A percentile compares a stretch with the other conserved stretches of the same genome.
Evolutionary conservation across 2,797 vertebrate species (phyloP).

Genomic region (Manis javanica): DNA sequence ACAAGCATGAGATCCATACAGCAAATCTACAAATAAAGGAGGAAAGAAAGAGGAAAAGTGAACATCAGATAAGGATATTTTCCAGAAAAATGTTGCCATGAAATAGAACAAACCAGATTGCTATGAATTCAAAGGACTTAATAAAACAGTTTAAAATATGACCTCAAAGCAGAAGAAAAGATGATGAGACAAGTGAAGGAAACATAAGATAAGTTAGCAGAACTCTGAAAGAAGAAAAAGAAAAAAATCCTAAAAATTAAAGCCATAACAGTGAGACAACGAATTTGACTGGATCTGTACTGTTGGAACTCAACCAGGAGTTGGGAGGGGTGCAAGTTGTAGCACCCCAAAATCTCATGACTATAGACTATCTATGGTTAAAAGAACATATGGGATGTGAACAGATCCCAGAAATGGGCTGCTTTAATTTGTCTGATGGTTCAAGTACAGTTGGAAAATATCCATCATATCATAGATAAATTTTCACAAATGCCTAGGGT

Average conservation of each 20-base stretch:
- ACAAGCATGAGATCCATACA: background rate
- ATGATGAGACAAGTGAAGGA: background rate
- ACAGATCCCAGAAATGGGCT: no score
- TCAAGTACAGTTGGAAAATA: no score
- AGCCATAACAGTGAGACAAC: no score
- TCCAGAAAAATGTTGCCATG: background rate
- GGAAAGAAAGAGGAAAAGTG: conserved; percentile 23
- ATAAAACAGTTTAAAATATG: conserved; percentile 25
- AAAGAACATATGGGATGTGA: no score
- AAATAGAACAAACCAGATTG: background rate
- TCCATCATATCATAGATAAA: no score
- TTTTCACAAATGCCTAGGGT: no score
- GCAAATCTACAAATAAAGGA: background rate
- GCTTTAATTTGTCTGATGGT: no score
- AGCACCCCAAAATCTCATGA: no score
- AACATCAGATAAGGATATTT: conserved; percentile 1
- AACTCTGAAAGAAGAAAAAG: conserved; percentile 11
- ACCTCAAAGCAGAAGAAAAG: background rate
- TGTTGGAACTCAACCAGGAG: no score
- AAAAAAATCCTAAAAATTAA: conserved; percentile 13
- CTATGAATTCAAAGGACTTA: conserved; percentile 40
- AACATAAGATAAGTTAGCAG: background rate
- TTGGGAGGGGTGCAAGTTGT: no score
- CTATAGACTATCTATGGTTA: no score
- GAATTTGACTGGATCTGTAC: no score